Evolutionary conservation across 2,113 vertebrate genomes (phyloP).

Genomic region (Tragulus kanchil): DNA sequence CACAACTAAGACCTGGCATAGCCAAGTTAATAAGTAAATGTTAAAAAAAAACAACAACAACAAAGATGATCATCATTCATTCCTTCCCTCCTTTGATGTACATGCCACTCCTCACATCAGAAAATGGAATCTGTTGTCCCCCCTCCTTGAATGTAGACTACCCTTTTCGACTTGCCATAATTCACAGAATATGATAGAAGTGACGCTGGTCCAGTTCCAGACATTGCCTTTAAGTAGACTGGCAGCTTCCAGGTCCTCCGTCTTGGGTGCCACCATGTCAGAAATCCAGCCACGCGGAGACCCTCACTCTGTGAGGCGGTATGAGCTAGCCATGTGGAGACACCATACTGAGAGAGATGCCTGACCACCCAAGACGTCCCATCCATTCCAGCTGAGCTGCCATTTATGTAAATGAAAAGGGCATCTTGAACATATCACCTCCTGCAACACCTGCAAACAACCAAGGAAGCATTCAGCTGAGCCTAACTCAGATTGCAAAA

Average conservation of each 20-base stretch:
- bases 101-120: neutral
- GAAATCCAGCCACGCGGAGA: neutral
- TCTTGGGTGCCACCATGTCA: slow-evolving; percentile 3
- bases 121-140: neutral
- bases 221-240: neutral
- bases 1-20: neutral
- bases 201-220: neutral
- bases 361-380: neutral
- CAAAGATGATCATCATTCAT: neutral
- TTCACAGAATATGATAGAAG: neutral
- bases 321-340: neutral
- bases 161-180: neutral
- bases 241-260: neutral
- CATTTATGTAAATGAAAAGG: neutral
- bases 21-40: neutral
- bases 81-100: neutral
- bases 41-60: neutral
- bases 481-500: neutral
- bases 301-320: neutral
- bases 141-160: neutral
- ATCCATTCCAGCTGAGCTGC: neutral
- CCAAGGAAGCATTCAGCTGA: neutral
- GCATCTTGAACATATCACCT: neutral
- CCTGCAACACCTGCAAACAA: neutral
- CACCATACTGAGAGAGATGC: neutral